These are phyloP conservation scores for Drosophila falleni DNA, from an alignment of 2,888 invertebrate genomes.

Conservation along the genomic window DNA sequence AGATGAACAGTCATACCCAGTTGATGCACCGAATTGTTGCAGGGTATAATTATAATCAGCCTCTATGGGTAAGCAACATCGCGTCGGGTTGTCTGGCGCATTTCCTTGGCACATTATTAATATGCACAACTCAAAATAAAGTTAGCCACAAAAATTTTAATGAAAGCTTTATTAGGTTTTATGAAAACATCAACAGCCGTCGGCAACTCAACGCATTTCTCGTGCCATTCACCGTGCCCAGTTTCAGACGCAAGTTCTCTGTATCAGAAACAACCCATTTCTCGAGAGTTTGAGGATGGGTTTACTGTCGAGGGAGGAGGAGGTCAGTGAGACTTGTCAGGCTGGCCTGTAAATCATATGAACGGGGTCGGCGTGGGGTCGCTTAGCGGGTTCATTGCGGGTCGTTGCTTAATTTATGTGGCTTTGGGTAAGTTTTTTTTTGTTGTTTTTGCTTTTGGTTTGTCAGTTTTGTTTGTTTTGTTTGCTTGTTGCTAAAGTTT, in stretches of 20 bases:
- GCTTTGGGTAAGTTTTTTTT: constrained; percentile 60
- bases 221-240: neutral
- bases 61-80: constrained; percentile 11
- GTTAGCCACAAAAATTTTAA: constrained; percentile 57
- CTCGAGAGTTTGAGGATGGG: constrained; percentile 7
- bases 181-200: constrained; percentile 59
- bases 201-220: constrained; percentile 7
- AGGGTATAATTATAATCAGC: constrained; percentile 16
- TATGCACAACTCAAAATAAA: constrained; percentile 62
- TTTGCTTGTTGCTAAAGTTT: constrained; percentile 50
- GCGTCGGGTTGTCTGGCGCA: constrained; percentile 41
- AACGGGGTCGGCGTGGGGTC: constrained; percentile 58
- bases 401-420: constrained; percentile 72
- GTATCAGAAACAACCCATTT: constrained; percentile 15
- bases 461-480: constrained; percentile 13
- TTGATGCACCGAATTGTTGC: neutral
- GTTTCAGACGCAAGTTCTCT: constrained; percentile 4
- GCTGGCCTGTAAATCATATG: constrained; percentile 62
- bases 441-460: constrained; percentile 16
- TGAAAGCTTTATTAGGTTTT: constrained; percentile 70
- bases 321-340: constrained; percentile 44
- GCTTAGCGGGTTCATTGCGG: constrained; percentile 58
- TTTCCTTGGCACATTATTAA: constrained; percentile 59
- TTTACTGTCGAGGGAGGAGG: neutral
- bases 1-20: neutral